Evolutionary conservation across 2,113 vertebrate species (phyloP), one percentile per base, ranked within the genome.

Genomic region (Trinectes maculatus): DNA sequence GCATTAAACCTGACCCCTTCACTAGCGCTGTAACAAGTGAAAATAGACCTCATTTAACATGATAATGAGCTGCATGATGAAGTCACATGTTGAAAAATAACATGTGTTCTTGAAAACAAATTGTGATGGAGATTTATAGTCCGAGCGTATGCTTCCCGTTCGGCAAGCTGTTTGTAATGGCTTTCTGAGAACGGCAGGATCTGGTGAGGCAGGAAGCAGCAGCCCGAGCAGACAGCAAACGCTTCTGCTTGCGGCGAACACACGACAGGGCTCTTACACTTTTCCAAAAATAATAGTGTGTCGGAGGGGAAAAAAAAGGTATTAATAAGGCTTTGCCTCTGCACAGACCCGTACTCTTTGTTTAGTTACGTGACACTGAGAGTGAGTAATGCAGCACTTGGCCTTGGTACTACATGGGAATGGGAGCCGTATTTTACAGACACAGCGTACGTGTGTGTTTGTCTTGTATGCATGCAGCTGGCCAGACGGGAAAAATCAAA

Each of bases 321-420:
- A 15, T 74, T 46, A 75, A 36, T 46, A 75, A 36, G 54, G 68
- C 53, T 33, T 66, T 56, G 6, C 56, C 48, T 71, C 39, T 57
- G 48, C 61, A 46, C 44, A 53, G 58, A 63, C 65, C 59, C 42
- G 19, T n/a, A 24, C 54, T 36, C 40, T 62, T 65, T 73, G 65
- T 82, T 70, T 21, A 44, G 61, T 66, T 51, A 60, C 6, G 15
- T 60, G 71, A 58, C 26, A 69, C 13, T 3, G 9, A 48, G 40
- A 13, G 40, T 69, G 74, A 85, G 79, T 77, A 78, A 81, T 76
- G 80, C 69, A 15, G 59, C 54, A 39, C 52, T 79, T 74, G 68
- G 59, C 71, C 65, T 87, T 72, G 75, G 26, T 37, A 2, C 31
- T 25, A 25, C 56, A 28, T 28, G 3, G 54, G 46, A 51, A 69